Percentiles rank a stretch among this genome's conserved stretches.
Evolutionary conservation across 2,888 invertebrate species (phyloP).

Genomic region (Phrixothrix hirtus): DNA sequence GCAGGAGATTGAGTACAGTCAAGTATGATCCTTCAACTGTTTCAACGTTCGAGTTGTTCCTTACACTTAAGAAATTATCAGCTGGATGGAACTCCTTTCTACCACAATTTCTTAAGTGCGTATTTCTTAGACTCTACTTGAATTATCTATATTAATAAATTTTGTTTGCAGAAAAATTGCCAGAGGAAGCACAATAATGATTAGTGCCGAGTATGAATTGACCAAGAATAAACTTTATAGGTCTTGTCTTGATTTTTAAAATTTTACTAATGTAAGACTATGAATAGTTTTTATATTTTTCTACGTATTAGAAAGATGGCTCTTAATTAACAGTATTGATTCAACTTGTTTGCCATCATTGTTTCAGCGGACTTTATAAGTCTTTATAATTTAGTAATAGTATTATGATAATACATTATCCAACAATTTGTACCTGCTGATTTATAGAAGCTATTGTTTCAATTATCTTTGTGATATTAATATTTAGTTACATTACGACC

Average conservation of each 20-base stretch:
- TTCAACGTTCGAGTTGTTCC: constrained; percentile 87
- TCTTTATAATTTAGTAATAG: constrained; percentile 21
- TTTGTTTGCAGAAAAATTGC: constrained; percentile 72
- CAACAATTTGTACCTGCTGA: constrained; percentile 29
- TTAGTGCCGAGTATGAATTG: constrained; percentile 84
- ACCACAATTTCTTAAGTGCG: constrained; percentile 90
- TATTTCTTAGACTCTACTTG: constrained; percentile 39
- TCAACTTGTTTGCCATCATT: no score
- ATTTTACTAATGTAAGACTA: constrained; percentile 14
- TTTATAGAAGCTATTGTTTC: constrained; percentile 18
- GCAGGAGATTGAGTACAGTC: constrained; percentile 77
- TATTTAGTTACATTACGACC: no score
- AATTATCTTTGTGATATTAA: constrained; percentile 3
- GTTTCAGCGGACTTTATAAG: constrained; percentile 12
- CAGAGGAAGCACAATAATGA: constrained; percentile 83
- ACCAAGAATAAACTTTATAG: constrained; percentile 90
- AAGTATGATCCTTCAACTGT: constrained; percentile 85
- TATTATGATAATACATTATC: constrained; percentile 32
- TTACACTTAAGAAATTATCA: constrained; percentile 84
- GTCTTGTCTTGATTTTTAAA: constrained; percentile 36
- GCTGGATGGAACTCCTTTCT: constrained; percentile 85
- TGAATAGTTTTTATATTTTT: constrained; percentile 32
- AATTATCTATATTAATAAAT: not conserved
- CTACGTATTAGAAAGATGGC: constrained; percentile 23
- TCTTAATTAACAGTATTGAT: constrained; percentile 31